Conservation (phyloP, 2,797 vertebrate species). For the Notolepis coatsorum region DNA sequence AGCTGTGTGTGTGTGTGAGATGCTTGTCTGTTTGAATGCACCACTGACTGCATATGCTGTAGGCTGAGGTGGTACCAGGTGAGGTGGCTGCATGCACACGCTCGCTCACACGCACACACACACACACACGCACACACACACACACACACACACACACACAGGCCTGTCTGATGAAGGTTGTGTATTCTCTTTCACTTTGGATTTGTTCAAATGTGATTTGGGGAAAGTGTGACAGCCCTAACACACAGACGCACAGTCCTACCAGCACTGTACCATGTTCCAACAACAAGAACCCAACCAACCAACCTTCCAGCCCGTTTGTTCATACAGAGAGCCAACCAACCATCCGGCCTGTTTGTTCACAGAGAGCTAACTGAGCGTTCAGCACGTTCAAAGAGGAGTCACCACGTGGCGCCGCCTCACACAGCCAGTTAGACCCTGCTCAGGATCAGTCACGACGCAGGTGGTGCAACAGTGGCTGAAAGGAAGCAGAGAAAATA, state of each 20-base stretch:
- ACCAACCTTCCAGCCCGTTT: slow-evolving; percentile 46
- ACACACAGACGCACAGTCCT: slow-evolving; percentile 31
- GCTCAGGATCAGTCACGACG: slow-evolving; percentile 60
- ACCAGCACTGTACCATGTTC: slow-evolving; percentile 69
- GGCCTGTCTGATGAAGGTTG: too few species aligned
- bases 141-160: slow-evolving; percentile 35
- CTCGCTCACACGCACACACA: slow-evolving; percentile 32
- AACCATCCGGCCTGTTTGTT: slow-evolving; percentile 16
- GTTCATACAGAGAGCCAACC: slow-evolving; percentile 43
- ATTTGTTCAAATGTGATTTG: too few species aligned
- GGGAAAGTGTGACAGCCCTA: not conserved
- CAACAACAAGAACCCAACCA: slow-evolving; percentile 58
- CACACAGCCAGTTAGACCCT: slow-evolving; percentile 41
- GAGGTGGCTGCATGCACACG: slow-evolving; percentile 62
- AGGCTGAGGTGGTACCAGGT: slow-evolving; percentile 77
- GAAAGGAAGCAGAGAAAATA: slow-evolving; percentile 39
- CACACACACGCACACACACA: slow-evolving; percentile 30
- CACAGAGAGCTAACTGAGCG: not conserved
- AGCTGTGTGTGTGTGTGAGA: slow-evolving; percentile 37
- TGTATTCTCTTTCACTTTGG: too few species aligned
- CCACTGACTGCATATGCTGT: slow-evolving; percentile 65
- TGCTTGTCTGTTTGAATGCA: slow-evolving; percentile 58
- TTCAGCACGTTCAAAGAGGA: slow-evolving; percentile 1
- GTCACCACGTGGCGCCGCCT: slow-evolving; percentile 7
- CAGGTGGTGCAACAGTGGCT: slow-evolving; percentile 62